Evolutionary conservation across 2,888 invertebrate genomes (phyloP).

Genomic region (Polymixis flavicincta): DNA sequence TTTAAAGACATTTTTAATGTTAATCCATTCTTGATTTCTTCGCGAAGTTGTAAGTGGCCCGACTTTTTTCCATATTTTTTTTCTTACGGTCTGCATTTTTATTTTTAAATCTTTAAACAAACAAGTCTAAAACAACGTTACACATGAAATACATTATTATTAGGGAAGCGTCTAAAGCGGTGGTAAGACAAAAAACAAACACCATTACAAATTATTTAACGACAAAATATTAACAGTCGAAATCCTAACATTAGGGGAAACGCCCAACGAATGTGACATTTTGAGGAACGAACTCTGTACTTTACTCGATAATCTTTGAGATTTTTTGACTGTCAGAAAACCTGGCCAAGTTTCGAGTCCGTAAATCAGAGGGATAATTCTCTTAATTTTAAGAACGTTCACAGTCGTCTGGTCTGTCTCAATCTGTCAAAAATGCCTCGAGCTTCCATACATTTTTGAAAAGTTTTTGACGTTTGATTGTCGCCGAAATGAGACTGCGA

Average conservation of each 20-base stretch:
- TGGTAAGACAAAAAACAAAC: slow-evolving; percentile 72
- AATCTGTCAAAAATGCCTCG: no score
- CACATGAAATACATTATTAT: slow-evolving; percentile 69
- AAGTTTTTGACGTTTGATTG: no score
- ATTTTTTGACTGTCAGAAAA: background rate
- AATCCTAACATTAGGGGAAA: slow-evolving; percentile 51
- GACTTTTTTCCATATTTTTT: background rate
- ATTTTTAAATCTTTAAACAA: slow-evolving; percentile 44
- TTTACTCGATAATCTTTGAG: background rate
- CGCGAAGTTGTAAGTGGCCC: background rate
- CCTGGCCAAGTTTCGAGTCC: background rate
- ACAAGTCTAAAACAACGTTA: slow-evolving; percentile 53
- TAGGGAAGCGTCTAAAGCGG: slow-evolving; percentile 79
- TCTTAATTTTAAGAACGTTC: no score
- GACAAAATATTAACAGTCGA: slow-evolving; percentile 73
- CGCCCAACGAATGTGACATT: slow-evolving; percentile 44
- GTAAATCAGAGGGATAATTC: background rate
- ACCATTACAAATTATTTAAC: slow-evolving; percentile 78
- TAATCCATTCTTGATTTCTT: background rate
- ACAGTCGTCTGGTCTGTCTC: no score
- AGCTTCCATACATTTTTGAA: no score
- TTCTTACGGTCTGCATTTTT: background rate
- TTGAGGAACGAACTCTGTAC: background rate
- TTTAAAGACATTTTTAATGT: slow-evolving; percentile 24
- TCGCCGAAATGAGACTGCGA: no score